These are phyloP conservation scores for Corythoichthys intestinalis DNA, from an alignment of 2,113 vertebrate genomes.

Conservation along the genomic window DNA sequence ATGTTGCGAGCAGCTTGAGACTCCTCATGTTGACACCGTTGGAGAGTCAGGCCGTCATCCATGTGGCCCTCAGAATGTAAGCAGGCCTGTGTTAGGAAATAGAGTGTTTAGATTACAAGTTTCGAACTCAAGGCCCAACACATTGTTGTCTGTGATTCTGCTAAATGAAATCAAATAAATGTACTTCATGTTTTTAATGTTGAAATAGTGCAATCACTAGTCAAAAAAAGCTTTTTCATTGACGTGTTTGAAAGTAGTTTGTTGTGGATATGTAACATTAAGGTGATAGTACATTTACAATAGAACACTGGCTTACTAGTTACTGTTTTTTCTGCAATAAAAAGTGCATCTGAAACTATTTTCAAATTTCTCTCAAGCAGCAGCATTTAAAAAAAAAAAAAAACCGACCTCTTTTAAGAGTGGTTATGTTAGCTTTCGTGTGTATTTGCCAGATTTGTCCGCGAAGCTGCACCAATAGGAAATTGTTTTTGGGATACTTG, in stretches of 20 bases:
- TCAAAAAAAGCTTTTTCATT: no score
- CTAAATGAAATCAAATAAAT: background rate
- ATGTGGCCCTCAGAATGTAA: constrained; percentile 94
- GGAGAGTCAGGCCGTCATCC: constrained; percentile 91
- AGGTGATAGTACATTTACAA: background rate
- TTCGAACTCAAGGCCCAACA: background rate
- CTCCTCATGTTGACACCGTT: constrained; percentile 91
- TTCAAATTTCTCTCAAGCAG: no score
- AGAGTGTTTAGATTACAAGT: background rate
- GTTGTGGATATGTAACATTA: background rate
- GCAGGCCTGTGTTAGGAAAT: constrained; percentile 76
- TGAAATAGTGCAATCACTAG: background rate
- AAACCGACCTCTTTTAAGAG: no score
- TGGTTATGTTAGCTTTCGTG: no score
- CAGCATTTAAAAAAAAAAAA: no score
- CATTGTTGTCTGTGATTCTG: background rate
- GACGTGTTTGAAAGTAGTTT: no score
- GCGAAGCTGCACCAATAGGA: no score
- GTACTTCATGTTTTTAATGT: background rate
- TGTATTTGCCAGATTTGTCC: no score
- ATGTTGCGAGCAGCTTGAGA: constrained; percentile 93
- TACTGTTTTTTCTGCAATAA: background rate
- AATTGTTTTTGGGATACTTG: no score
- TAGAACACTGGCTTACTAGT: background rate
- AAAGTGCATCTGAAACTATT: no score